These are phyloP conservation scores for Meliscaeva auricollis DNA, from an alignment of 2,888 invertebrate genomes.

Conservation along the genomic window DNA sequence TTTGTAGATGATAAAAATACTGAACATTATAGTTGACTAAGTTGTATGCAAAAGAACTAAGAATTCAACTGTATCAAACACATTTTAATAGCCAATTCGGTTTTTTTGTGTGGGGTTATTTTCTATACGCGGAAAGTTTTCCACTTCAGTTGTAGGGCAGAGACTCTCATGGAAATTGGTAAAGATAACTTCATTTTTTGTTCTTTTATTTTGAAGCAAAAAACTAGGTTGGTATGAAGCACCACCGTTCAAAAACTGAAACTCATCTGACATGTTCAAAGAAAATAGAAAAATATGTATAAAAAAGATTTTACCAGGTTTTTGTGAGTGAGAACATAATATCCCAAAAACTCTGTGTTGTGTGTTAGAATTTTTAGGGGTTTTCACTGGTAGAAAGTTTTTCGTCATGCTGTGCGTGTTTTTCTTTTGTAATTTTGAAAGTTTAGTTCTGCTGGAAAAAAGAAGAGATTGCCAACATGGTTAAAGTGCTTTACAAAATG, in stretches of 20 bases:
- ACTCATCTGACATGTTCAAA: constrained; percentile 52
- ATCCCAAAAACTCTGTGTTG: constrained; percentile 39
- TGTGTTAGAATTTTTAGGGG: constrained; percentile 20
- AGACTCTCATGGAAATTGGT: neutral
- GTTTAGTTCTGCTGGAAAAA: neutral
- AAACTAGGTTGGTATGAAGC: constrained; percentile 18
- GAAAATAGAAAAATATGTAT: constrained; percentile 29
- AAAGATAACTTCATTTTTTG: constrained; percentile 23
- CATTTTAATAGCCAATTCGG: no score
- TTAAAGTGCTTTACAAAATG: no score
- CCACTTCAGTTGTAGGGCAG: neutral
- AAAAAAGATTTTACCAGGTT: constrained; percentile 38
- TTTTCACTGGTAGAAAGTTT: constrained; percentile 30
- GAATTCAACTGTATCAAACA: neutral
- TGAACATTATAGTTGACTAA: neutral
- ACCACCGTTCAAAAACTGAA: constrained; percentile 35
- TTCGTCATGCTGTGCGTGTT: constrained; percentile 16
- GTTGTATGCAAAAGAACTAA: neutral
- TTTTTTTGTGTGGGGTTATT: neutral
- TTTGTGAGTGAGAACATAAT: constrained; percentile 40
- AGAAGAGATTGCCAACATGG: neutral
- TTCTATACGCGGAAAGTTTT: constrained; percentile 31
- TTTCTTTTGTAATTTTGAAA: constrained; percentile 1
- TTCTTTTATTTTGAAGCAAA: constrained; percentile 17
- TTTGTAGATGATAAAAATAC: constrained; percentile 17